Conservation (phyloP, 2,113 vertebrate genomes). For the Ranitomeya imitator region DNA sequence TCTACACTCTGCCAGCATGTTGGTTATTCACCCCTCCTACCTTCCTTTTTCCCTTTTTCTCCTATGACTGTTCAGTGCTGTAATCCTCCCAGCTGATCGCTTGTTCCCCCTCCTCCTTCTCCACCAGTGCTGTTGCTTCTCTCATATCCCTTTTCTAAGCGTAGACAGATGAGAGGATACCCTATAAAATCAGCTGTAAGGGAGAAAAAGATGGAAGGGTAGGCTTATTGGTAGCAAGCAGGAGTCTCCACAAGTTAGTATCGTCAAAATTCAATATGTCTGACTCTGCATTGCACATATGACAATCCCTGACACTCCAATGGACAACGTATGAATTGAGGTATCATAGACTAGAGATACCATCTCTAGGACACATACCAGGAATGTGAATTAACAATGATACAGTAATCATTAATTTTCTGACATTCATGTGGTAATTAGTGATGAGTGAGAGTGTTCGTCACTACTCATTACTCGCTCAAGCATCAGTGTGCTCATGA, state of each 20-base stretch:
- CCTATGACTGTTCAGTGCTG: conserved; percentile 34
- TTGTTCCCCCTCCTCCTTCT: conserved; percentile 29
- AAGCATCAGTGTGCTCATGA: too few species aligned
- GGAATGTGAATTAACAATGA: neutral
- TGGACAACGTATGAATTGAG: too few species aligned
- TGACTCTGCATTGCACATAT: neutral
- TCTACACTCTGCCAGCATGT: conserved; percentile 51
- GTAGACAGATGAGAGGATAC: conserved; percentile 20
- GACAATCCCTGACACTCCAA: too few species aligned
- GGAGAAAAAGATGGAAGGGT: neutral
- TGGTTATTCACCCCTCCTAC: conserved; percentile 58
- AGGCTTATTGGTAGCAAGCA: conserved; percentile 73
- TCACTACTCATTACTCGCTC: too few species aligned
- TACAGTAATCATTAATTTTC: conserved; percentile 1
- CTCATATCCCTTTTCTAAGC: conserved; percentile 61
- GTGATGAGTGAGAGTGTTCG: too few species aligned
- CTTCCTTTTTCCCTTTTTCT: conserved; percentile 58
- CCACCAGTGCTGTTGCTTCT: conserved; percentile 60
- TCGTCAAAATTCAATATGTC: conserved; percentile 13
- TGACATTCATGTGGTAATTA: neutral
- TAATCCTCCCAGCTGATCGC: conserved; percentile 56
- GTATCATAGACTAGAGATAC: neutral
- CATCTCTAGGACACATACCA: neutral
- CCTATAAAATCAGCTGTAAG: neutral
- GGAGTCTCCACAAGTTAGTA: conserved; percentile 60